Base-by-base conservation (phyloP, 2,797 vertebrate genomes). In the Molothrus aeneus region DNA sequence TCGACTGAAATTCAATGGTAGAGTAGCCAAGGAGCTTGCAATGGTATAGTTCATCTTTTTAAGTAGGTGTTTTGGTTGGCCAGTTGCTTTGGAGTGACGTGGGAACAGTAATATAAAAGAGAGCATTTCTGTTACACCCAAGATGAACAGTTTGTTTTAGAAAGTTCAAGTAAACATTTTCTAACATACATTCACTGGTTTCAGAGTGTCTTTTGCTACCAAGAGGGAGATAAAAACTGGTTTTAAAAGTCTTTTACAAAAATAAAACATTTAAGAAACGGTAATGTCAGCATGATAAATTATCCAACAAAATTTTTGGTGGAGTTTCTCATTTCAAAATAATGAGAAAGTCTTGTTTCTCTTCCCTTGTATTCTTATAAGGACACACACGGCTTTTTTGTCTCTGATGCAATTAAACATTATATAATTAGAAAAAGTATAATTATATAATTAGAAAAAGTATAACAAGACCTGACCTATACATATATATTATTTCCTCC, bases 1-100 rank as follows among this genome's bases (percentile, higher is more conserved):
- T 98, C 87, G 1, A 98, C 97, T 98, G 97, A 97, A 98, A 96
- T 96, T 94, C 96, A 98, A 97, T 95, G 98, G 95, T 91, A 92
- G 95, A 91, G 80, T 96, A 97, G 96, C 97, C 97, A 97, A 97
- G 92, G 94, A 96, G 93, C 59, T 93, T 95, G 95, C 72, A 86
- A 75, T 92, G 93, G 93, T 94, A 93, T 95, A 95, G 96, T 80
- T 88, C 93, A 96, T 98, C 95, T 91, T 96, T 94, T 74, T 94
- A 95, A 98, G 97, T 96, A 97, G 94, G 97, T 98, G 98, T 98
- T 98, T 98, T 97, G 97, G 96, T 98, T 98, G 97, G 98, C 97
- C 64, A 75, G 89, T 96, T 89, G 74, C 89, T 90, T 72, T 61
- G 90, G 93, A 95, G 95, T 97, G 97, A 97, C 97, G 97, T 98